phyloP scores from a whole-genome alignment of 2,888 invertebrate species.

The Clostera curtula region DNA sequence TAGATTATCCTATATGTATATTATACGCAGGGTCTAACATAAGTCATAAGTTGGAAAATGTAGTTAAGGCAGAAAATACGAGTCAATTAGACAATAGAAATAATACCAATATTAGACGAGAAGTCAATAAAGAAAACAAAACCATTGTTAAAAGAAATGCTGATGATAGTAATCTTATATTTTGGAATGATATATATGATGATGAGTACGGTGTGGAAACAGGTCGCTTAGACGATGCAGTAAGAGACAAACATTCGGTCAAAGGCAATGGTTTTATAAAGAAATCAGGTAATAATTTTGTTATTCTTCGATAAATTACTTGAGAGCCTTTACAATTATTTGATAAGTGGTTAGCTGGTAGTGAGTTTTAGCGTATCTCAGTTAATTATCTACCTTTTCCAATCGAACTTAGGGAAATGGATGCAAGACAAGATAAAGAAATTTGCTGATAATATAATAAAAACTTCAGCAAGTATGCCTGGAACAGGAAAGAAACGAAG shows the following conservation, averaged over 20 bases:
- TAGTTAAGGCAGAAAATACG: slow-evolving; percentile 4
- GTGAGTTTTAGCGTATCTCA: too few relatives aligned
- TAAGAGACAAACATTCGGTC: slow-evolving; percentile 26
- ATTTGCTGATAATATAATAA: slow-evolving; percentile 27
- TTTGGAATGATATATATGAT: slow-evolving; percentile 60
- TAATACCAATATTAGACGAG: neutral
- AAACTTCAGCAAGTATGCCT: slow-evolving; percentile 3
- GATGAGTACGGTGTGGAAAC: slow-evolving; percentile 51
- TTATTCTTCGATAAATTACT: neutral
- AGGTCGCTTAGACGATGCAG: slow-evolving; percentile 31
- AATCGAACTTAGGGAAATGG: slow-evolving; percentile 32
- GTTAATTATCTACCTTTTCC: neutral
- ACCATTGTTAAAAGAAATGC: slow-evolving; percentile 43
- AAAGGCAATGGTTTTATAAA: slow-evolving; percentile 29
- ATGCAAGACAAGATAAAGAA: slow-evolving; percentile 39
- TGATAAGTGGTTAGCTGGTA: neutral
- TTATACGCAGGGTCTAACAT: slow-evolving; percentile 9
- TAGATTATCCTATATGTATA: too few relatives aligned
- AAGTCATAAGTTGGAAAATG: too few relatives aligned
- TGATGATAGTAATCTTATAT: slow-evolving; percentile 36
- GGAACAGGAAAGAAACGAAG: neutral
- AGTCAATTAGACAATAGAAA: slow-evolving; percentile 3
- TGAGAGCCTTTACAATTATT: neutral
- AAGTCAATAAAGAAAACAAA: slow-evolving; percentile 13
- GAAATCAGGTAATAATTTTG: slow-evolving; percentile 25